phyloP scores from a whole-genome alignment of 2,113 vertebrate species.

The Rhadina sibilatrix region DNA sequence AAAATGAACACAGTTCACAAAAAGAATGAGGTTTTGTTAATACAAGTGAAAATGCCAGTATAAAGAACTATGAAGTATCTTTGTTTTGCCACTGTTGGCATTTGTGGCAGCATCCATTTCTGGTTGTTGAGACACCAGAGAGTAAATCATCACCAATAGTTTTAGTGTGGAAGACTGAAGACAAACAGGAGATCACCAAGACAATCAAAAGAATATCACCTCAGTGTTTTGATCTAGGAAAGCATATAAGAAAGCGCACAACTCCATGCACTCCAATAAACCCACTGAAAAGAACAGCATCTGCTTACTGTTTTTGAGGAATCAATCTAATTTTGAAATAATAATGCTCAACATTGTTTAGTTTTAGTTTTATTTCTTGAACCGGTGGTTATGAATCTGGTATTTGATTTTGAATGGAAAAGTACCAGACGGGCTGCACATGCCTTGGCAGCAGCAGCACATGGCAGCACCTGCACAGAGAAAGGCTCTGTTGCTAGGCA shows the following conservation, averaged over 20 bases:
- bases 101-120: neutral
- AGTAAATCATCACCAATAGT: neutral
- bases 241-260: neutral
- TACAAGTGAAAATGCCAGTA: neutral
- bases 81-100: neutral
- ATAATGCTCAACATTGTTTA: neutral
- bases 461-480: neutral
- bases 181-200: neutral
- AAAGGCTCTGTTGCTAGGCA: neutral
- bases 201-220: neutral
- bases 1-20: neutral
- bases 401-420: neutral
- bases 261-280: neutral
- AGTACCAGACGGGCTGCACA: neutral
- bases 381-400: neutral
- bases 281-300: neutral
- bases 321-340: neutral
- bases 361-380: neutral
- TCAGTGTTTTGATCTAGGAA: neutral
- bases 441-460: neutral
- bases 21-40: neutral
- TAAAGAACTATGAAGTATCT: neutral
- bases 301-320: neutral
- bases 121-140: neutral
- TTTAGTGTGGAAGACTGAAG: neutral